A percentile compares a stretch with the other conserved stretches of the same genome.
phyloP scores from a whole-genome alignment of 1,140 invertebrate genomes.

The Piezodorus guildinii region DNA sequence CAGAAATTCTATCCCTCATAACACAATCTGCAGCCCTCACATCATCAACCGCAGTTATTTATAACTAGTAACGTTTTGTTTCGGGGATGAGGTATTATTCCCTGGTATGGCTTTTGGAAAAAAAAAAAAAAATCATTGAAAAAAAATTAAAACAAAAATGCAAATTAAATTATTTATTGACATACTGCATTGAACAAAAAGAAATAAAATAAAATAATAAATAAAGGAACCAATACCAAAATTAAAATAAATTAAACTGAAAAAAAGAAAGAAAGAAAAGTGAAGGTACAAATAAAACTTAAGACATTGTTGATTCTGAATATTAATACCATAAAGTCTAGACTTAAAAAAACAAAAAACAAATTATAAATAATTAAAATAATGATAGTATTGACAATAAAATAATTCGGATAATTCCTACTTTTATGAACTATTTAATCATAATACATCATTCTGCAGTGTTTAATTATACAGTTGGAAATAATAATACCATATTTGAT shows the following conservation, averaged over 20 bases:
- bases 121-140: slow-evolving; percentile 5
- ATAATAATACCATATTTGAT: no score
- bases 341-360: slow-evolving; percentile 1
- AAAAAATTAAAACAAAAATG: slow-evolving; percentile 11
- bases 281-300: slow-evolving; percentile 5
- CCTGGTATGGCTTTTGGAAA: slow-evolving; percentile 18
- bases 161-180: slow-evolving; percentile 17
- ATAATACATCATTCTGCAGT: no score
- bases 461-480: no score
- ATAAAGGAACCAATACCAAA: slow-evolving; percentile 24
- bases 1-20: slow-evolving; percentile 13
- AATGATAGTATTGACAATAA: background rate
- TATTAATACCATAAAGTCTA: background rate
- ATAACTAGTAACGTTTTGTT: background rate
- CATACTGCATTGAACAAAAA: slow-evolving; percentile 18
- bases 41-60: background rate
- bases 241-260: slow-evolving; percentile 1
- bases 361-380: background rate
- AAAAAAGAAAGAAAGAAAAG: slow-evolving; percentile 1
- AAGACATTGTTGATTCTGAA: background rate
- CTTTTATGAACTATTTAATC: no score
- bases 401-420: no score
- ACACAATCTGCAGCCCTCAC: slow-evolving; percentile 13
- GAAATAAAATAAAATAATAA: slow-evolving; percentile 22
- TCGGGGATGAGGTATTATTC: slow-evolving; percentile 8